Conservation (phyloP, 1,140 invertebrate genomes). For the Meloidogyne floridensis region DNA sequence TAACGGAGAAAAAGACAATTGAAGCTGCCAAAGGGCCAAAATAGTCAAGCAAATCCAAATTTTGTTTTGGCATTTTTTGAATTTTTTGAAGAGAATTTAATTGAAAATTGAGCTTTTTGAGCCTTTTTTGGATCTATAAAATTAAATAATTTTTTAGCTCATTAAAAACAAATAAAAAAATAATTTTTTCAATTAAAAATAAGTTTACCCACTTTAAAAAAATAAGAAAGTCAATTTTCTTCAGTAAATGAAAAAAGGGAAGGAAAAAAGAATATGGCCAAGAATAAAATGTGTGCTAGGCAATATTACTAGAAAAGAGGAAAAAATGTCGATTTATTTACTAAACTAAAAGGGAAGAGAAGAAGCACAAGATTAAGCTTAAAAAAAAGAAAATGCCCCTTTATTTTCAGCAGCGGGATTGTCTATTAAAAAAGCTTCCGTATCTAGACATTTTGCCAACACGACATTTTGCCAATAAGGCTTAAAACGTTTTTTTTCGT, state of each 20-base stretch:
- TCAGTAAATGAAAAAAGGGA: not conserved
- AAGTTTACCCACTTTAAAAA: not conserved
- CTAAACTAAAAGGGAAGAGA: not conserved
- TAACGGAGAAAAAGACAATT: constrained; percentile 59
- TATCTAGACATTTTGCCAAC: too few species aligned
- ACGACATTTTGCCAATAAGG: too few species aligned
- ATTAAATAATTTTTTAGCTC: not conserved
- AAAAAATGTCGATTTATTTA: constrained; percentile 7
- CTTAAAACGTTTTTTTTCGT: too few species aligned
- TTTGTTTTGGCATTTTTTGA: constrained; percentile 27
- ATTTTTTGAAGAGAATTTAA: not conserved
- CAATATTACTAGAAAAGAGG: not conserved
- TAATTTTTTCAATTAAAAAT: not conserved
- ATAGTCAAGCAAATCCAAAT: constrained; percentile 58
- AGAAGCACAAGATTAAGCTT: not conserved
- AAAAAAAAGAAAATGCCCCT: not conserved
- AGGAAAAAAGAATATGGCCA: not conserved
- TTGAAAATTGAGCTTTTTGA: not conserved
- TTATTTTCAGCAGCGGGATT: not conserved
- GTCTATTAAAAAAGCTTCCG: too few species aligned
- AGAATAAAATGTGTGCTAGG: not conserved
- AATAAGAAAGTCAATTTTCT: not conserved
- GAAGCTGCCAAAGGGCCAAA: constrained; percentile 61
- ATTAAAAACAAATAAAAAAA: not conserved
- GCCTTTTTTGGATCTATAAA: too few species aligned